phyloP scores from a whole-genome alignment of 2,888 invertebrate genomes.

The Ptychoptera contaminata region DNA sequence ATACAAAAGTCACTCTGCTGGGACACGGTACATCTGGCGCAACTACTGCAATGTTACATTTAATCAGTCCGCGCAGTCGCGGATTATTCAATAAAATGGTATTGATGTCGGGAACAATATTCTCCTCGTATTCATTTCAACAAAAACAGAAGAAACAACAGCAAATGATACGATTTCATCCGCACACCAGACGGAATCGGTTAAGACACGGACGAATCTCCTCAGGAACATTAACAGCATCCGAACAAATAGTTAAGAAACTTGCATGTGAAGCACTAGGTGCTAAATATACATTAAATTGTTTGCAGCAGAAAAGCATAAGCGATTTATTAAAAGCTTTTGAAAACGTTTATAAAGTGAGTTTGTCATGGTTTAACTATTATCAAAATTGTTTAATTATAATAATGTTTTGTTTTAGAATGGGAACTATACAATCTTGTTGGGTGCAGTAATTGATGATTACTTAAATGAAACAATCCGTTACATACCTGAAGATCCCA shows the following conservation, averaged over 20 bases:
- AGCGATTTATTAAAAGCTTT: conserved; percentile 42
- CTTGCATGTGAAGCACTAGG: conserved; percentile 37
- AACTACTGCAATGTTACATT: conserved; percentile 48
- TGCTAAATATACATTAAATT: conserved; percentile 37
- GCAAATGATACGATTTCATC: neutral
- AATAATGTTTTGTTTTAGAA: conserved; percentile 28
- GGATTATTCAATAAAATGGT: conserved; percentile 50
- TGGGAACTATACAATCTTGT: conserved; percentile 38
- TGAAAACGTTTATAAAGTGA: conserved; percentile 35
- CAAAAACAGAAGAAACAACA: neutral
- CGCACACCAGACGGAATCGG: conserved; percentile 18
- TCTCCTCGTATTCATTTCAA: conserved; percentile 30
- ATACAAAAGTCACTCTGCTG: conserved; percentile 57
- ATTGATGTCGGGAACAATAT: conserved; percentile 45
- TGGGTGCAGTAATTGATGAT: conserved; percentile 47
- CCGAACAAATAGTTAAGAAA: conserved; percentile 29
- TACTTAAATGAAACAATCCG: conserved; percentile 40
- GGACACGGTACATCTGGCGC: conserved; percentile 68
- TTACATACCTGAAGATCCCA: conserved; percentile 41
- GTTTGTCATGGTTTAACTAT: conserved; percentile 16
- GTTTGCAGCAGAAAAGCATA: conserved; percentile 43
- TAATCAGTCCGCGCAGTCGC: conserved; percentile 41
- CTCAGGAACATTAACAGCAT: conserved; percentile 13
- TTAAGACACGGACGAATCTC: conserved; percentile 21
- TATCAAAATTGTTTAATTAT: neutral